These are phyloP conservation scores for Poecilia wingei DNA, from an alignment of 2,797 vertebrate species.

Conservation along the genomic window DNA sequence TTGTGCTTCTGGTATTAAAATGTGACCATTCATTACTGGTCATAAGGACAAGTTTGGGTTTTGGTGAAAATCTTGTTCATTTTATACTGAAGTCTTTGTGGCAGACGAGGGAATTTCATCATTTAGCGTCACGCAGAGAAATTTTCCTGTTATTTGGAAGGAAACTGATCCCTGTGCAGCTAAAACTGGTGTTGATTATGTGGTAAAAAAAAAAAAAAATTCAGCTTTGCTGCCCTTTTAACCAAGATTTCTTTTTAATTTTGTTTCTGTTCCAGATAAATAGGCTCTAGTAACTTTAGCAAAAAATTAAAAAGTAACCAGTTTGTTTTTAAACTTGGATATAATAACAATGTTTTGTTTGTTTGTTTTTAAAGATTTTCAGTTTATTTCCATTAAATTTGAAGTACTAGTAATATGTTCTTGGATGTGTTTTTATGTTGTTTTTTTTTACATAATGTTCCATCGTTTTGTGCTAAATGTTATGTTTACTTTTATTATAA, in stretches of 20 bases:
- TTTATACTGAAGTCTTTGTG: background rate
- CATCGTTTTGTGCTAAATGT: too few relatives aligned
- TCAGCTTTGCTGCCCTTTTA: background rate
- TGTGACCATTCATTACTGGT: conserved; percentile 1
- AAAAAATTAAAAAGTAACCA: too few relatives aligned
- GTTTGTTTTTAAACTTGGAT: too few relatives aligned
- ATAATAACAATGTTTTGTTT: too few relatives aligned
- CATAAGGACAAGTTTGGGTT: background rate
- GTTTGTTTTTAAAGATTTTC: too few relatives aligned
- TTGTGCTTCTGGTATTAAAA: conserved; percentile 1
- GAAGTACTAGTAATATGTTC: too few relatives aligned
- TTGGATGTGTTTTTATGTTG: too few relatives aligned
- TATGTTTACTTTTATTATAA: too few relatives aligned
- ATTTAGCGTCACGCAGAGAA: background rate
- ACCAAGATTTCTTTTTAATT: background rate
- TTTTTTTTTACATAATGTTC: too few relatives aligned
- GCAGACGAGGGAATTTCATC: background rate
- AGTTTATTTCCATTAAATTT: too few relatives aligned
- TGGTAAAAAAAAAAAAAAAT: background rate
- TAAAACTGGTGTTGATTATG: background rate
- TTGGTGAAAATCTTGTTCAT: background rate
- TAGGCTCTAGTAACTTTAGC: background rate
- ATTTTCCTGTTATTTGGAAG: background rate
- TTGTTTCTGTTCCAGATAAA: background rate
- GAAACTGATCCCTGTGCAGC: background rate